Evolutionary conservation across 2,888 invertebrate species (phyloP).

Genomic region (Platynereis dumerilii): DNA sequence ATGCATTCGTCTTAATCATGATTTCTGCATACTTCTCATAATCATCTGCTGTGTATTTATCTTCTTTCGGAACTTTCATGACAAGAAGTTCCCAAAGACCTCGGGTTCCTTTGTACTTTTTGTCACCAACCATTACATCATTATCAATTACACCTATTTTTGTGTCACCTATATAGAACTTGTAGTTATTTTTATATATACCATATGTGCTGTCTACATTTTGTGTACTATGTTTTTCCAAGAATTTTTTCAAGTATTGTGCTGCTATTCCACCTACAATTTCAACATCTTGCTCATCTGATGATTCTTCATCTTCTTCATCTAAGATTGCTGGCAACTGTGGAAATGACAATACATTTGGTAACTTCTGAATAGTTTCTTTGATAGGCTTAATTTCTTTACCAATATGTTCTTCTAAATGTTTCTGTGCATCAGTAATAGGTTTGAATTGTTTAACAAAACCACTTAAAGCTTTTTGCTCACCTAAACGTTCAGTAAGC

Average conservation of each 20-base stretch:
- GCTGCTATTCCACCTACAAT: constrained; percentile 22
- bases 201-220: not conserved
- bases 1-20: constrained; percentile 4
- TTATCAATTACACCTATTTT: constrained; percentile 13
- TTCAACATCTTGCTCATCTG: constrained; percentile 12
- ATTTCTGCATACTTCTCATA: constrained; percentile 23
- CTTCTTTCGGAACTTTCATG: constrained; percentile 12
- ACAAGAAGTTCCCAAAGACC: constrained; percentile 25
- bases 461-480: not conserved
- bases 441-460: constrained; percentile 5
- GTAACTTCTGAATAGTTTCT: not conserved
- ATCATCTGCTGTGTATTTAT: constrained; percentile 23
- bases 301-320: constrained; percentile 13
- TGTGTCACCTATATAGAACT: constrained; percentile 24
- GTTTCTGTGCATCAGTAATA: constrained; percentile 14
- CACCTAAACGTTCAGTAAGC: constrained; percentile 1
- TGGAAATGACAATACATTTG: constrained; percentile 19
- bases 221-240: constrained; percentile 8
- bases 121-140: constrained; percentile 15
- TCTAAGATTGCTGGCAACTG: constrained; percentile 14
- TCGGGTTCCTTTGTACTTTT: constrained; percentile 21
- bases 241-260: constrained; percentile 4
- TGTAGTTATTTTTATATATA: constrained; percentile 9
- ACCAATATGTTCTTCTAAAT: not conserved
- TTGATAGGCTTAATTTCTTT: constrained; percentile 14